Conservation (phyloP, 2,113 vertebrate species). For the Rhinopithecus roxellana region DNA sequence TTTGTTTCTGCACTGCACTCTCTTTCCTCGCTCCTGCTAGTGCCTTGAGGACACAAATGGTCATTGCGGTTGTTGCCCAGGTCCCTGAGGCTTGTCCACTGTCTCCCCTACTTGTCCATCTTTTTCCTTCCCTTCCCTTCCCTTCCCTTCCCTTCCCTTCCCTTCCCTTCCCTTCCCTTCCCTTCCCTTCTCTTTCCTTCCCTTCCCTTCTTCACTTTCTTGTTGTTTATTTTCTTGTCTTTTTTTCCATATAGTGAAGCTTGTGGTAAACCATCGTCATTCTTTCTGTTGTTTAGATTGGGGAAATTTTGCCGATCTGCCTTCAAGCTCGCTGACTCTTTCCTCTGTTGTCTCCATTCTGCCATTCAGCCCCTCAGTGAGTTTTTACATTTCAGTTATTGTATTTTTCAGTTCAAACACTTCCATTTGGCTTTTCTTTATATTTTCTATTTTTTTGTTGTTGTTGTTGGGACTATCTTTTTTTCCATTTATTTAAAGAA, state of each 20-base stretch:
- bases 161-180: not conserved
- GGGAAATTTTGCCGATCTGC: not conserved
- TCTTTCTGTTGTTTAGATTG: not conserved
- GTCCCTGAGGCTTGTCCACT: not conserved
- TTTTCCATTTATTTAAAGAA: not conserved
- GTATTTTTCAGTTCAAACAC: not conserved
- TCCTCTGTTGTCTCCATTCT: not conserved
- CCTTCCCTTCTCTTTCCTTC: fast-evolving
- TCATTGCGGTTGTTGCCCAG: not conserved
- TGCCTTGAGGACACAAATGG: not conserved
- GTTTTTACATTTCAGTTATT: not conserved
- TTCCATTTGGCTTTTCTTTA: not conserved
- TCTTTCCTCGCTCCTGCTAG: not conserved
- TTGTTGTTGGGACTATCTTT: not conserved
- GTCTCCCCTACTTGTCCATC: too few species aligned
- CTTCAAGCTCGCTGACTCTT: not conserved
- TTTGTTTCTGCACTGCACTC: not conserved
- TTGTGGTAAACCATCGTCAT: not conserved
- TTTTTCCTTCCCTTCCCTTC: not conserved
- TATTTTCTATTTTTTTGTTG: not conserved
- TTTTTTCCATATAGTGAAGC: too few species aligned
- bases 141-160: fast-evolving
- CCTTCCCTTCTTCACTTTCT: too few species aligned
- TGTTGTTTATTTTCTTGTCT: too few species aligned
- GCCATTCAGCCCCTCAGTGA: not conserved